Evolutionary conservation across 2,113 vertebrate genomes (phyloP), one percentile per base, ranked within the genome.

Genomic region (Clarias magur): DNA sequence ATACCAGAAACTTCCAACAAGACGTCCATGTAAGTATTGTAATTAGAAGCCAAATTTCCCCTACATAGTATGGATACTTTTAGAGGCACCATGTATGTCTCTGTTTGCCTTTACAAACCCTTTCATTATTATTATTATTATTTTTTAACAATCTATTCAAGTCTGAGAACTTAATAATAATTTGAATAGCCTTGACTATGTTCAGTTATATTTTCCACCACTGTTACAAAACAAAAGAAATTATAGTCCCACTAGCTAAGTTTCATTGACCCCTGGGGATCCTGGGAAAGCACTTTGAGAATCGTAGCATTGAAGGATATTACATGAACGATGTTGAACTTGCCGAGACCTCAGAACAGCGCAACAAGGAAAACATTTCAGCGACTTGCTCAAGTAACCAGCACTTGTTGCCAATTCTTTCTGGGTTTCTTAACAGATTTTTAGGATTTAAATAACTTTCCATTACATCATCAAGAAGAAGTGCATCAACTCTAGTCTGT

Each of bases 401-500:
- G 75, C 25, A 10, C 19, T 57, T 17, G 76, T 27, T 79, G 53
- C 76, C 53, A 48, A 15, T 54, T 75, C 25, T 13, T 83, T 90
- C 59, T 80, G 34, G 57, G 84, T 85, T 85, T 91, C 63, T 54
- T 38, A 86, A 76, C 82, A 88, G 85, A 92, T 88, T 59, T 80
- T 59, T 4, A 27, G 83, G 88, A 89, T 90, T 90, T 38, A 83
- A 42, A 88, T 76, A 88, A 91, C 38, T 92, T 93, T 93, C 89
- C 92, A 93, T 92, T 91, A 91, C 89, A 54, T 60, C 89, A 91
- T 82, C 15, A 30, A 63, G 63, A 84, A 88, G 82, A 80, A 83
- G 48, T 85, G 86, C 67, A 42, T 73, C 73, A 3, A 10, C 59
- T 89, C 59, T 70, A 89, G 73, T 83, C 86, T 78, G 25, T 84